A percentile compares a stretch with the other conserved stretches of the same genome.
phyloP scores from a whole-genome alignment of 1,140 invertebrate species.

The Nixonia krombeini region DNA sequence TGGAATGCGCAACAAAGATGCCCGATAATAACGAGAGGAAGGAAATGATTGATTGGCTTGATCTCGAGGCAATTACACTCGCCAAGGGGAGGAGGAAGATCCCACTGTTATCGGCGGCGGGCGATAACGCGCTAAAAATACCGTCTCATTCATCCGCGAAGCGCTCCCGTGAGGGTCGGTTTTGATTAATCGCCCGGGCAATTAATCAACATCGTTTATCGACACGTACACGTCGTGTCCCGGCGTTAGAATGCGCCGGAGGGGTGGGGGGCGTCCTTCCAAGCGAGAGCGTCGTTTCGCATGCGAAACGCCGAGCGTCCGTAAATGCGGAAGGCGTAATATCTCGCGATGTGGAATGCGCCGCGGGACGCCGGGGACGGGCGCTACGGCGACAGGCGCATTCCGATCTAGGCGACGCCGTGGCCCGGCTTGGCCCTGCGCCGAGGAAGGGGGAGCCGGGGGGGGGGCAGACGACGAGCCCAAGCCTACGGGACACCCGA shows the following conservation, averaged over 20 bases:
- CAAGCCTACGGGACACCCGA: too few species aligned
- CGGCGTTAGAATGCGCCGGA: neutral
- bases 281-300: neutral
- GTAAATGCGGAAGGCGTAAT: conserved; percentile 34
- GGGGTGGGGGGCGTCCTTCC: neutral
- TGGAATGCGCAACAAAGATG: conserved; percentile 8
- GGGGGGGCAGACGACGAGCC: too few species aligned
- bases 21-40: neutral
- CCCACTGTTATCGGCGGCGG: neutral
- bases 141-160: too few species aligned
- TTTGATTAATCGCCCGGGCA: too few species aligned
- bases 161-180: too few species aligned
- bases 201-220: too few species aligned
- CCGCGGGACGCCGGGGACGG: conserved; percentile 39
- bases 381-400: conserved; percentile 46
- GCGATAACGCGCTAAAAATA: neutral
- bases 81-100: neutral
- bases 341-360: conserved; percentile 36
- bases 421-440: neutral
- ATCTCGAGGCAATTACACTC: neutral
- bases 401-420: conserved; percentile 45
- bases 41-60: conserved; percentile 1
- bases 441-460: too few species aligned
- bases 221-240: too few species aligned
- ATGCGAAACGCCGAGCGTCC: neutral